Base-by-base conservation (phyloP, 2,113 vertebrate species). In the Gallinago paraguaiae region DNA sequence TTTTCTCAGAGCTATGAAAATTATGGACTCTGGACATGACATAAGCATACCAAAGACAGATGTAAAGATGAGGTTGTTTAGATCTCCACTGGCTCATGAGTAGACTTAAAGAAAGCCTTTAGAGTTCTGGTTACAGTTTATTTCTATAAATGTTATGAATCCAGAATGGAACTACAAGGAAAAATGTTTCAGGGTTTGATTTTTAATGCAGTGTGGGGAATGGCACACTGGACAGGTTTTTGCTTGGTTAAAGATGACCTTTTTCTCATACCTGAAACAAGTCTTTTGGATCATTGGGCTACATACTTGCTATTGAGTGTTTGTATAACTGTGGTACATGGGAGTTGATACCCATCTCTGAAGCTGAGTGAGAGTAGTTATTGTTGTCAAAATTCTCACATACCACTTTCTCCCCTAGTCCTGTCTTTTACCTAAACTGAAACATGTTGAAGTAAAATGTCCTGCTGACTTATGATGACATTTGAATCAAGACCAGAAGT, bases 261-360 rank as follows among this genome's bases (percentile, higher is more conserved):
- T 82, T 78, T 67, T 71, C 54, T 88, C 22, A 33, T 16, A 64
- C 14, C 27, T 10, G 13, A 80, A 59, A 33, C 23, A 61, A 7
- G 1, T 39, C 17, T 45, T 51, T 37, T 60, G 59, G 19, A 64
- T 69, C 18, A 15, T 14, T 35, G 11, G 22, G 5, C 8, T 70
- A 37, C n/a, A 41, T 41, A 33, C 0, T 0, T 30, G 16, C 7
- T 31, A 8, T 18, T 5, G 2, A 7, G 16, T 46, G 6, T 30
- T 82, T 43, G 16, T 64, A 23, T 39, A 68, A 51, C 17, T 68
- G 53, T 27, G 33, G 64, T 24, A 19, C 6, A 4, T 43, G 35
- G 7, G 14, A 65, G 35, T 6, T 13, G 30, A 69, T 54, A 17
- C 10, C 11, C 3, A 12, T 30, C 11, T 81, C 71, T 81, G 50